These are phyloP conservation scores for Plebejus anna DNA, from an alignment of 2,888 invertebrate species.

Conservation along the genomic window DNA sequence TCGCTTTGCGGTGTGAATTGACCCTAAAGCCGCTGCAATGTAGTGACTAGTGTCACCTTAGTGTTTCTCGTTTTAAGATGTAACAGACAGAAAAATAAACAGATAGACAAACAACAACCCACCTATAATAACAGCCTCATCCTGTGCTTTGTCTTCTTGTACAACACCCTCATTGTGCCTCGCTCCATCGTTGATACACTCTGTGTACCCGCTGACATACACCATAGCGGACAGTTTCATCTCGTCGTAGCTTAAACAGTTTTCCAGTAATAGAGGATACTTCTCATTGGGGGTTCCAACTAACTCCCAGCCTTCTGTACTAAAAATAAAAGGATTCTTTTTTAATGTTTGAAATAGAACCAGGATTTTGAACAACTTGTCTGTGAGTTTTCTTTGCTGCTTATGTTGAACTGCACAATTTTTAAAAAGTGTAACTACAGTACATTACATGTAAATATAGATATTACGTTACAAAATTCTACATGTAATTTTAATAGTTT, in stretches of 20 bases:
- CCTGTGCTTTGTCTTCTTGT: constrained; percentile 60
- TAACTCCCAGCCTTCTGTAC: constrained; percentile 77
- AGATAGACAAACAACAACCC: constrained; percentile 4
- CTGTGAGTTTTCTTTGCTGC: too few species aligned
- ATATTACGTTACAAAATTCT: too few species aligned
- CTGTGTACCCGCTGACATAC: constrained; percentile 78
- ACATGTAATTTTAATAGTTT: too few species aligned
- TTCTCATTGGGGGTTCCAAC: constrained; percentile 78
- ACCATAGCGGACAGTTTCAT: constrained; percentile 81
- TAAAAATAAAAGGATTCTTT: constrained; percentile 36
- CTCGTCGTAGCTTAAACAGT: constrained; percentile 82
- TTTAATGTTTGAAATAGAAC: too few species aligned
- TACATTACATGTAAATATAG: too few species aligned
- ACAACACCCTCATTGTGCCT: constrained; percentile 73
- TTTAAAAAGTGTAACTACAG: too few species aligned
- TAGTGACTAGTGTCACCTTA: too few species aligned
- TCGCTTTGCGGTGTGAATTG: too few species aligned
- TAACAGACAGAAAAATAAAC: too few species aligned
- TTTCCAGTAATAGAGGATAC: constrained; percentile 70
- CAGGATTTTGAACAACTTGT: neutral
- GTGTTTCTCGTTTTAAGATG: too few species aligned
- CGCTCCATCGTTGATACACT: constrained; percentile 80
- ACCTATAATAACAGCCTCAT: constrained; percentile 68
- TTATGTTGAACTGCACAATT: too few species aligned
- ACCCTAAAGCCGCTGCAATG: too few species aligned